A percentile compares a stretch with the other conserved stretches of the same genome.
phyloP scores from a whole-genome alignment of 2,113 vertebrate genomes.

The Oncorhynchus masou region DNA sequence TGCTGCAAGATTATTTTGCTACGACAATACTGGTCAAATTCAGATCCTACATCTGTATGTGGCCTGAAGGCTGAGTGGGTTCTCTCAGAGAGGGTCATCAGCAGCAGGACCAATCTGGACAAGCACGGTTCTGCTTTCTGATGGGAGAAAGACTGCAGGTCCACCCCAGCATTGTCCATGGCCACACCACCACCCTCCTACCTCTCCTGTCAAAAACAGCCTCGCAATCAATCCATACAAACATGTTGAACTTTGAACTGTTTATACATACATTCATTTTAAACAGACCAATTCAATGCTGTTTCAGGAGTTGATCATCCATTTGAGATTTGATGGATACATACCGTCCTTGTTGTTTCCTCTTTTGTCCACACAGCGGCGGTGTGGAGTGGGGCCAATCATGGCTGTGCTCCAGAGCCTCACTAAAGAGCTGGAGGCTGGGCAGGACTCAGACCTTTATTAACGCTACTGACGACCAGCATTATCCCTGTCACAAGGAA shows the following conservation, averaged over 20 bases:
- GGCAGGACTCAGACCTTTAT: conserved; percentile 46
- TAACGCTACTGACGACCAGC: conserved; percentile 32
- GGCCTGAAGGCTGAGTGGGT: conserved; percentile 63
- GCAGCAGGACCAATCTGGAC: conserved; percentile 57
- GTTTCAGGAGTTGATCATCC: background rate
- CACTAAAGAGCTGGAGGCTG: conserved; percentile 33
- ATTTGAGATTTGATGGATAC: background rate
- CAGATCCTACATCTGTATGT: conserved; percentile 20
- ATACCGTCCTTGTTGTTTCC: background rate
- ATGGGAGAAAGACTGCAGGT: conserved; percentile 39
- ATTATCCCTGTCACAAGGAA: too few relatives aligned
- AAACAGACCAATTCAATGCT: background rate
- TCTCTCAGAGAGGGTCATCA: conserved; percentile 47
- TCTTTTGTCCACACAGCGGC: conserved; percentile 29
- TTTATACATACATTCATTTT: background rate
- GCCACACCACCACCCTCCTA: conserved; percentile 31
- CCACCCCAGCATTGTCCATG: conserved; percentile 50
- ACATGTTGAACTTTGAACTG: background rate
- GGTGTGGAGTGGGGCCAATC: conserved; percentile 52
- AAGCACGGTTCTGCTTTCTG: conserved; percentile 56
- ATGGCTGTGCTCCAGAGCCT: conserved; percentile 47
- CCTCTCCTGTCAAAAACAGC: background rate
- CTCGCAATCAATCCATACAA: background rate
- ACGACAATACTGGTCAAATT: too few relatives aligned
- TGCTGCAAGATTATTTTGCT: too few relatives aligned